These are phyloP conservation scores for Catamblyrhynchus diadema DNA, from an alignment of 2,797 vertebrate genomes.

Conservation along the genomic window DNA sequence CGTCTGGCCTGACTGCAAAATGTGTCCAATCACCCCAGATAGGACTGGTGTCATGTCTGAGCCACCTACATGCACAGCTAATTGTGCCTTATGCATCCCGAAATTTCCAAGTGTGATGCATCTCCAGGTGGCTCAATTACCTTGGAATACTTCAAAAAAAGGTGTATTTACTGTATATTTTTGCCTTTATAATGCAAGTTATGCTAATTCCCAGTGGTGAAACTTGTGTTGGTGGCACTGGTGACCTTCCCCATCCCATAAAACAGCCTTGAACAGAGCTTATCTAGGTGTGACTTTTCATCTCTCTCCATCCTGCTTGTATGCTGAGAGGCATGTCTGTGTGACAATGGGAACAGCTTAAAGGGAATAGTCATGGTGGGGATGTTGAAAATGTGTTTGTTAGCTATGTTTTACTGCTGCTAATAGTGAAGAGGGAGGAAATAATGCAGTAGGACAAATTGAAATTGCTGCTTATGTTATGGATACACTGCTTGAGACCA, in stretches of 20 bases:
- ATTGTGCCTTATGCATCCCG: not conserved
- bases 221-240: not conserved
- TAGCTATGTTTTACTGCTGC: not conserved
- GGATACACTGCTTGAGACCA: not conserved
- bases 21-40: rapidly evolving
- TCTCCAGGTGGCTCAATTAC: not conserved
- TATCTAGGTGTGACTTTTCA: not conserved
- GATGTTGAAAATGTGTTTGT: not conserved
- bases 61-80: not conserved
- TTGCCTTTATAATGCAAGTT: not conserved
- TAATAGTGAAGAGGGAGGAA: not conserved
- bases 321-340: not conserved
- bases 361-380: not conserved
- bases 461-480: not conserved
- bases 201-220: not conserved
- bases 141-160: not conserved
- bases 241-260: not conserved
- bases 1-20: not conserved
- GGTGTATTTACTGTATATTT: not conserved
- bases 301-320: not conserved
- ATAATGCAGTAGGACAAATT: not conserved
- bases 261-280: not conserved
- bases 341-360: not conserved
- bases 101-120: not conserved
- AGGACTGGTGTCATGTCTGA: not conserved